Evolutionary conservation across 2,888 invertebrate genomes (phyloP), one percentile per base, ranked within the genome.

Genomic region (Zele albiditarsus): DNA sequence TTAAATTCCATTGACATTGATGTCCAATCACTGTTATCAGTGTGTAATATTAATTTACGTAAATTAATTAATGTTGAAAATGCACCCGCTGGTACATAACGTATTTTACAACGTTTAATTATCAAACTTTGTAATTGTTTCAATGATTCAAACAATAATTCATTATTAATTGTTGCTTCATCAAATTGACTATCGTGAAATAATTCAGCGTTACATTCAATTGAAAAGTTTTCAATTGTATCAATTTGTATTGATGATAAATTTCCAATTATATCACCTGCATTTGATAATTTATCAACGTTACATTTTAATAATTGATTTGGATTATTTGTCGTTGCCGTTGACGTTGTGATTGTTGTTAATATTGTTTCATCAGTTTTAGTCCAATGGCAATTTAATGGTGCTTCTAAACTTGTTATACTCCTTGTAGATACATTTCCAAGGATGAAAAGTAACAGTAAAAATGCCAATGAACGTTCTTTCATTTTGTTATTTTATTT

Each of bases 11-110:
- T 91, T 28, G 94, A 94, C 93, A 94, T 94, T 23, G 94, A 93
- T 16, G 95, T 94, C 95, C 95, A 95, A 85, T 95, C 94, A 33
- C 94, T 93, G 87, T 95, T 95, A 86, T 94, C 94, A 23, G 95
- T 95, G 66, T 94, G 92, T 80, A 96, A 89, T 38, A 93, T 92
- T 70, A 96, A 89, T 78, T 91, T 92, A 69, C 93, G 91, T 31
- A 96, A 89, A 83, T 94, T 93, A 82, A 92, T 92, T 46, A 95
- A 90, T 67, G 93, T 92, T 31, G 93, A 91, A 82, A 96, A 91
- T 68, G 94, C 93, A 57, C 93, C 93, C 38, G 93, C 92, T 4
- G 95, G 94, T 75, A 96, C 91, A 84, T 93, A 93, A 80, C 94
- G 91, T 80, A 95, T 93, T 90, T 95, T 95, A 89, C 96, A 96